These are phyloP conservation scores for Ranitomeya variabilis DNA, from an alignment of 2,113 vertebrate genomes.

Conservation along the genomic window DNA sequence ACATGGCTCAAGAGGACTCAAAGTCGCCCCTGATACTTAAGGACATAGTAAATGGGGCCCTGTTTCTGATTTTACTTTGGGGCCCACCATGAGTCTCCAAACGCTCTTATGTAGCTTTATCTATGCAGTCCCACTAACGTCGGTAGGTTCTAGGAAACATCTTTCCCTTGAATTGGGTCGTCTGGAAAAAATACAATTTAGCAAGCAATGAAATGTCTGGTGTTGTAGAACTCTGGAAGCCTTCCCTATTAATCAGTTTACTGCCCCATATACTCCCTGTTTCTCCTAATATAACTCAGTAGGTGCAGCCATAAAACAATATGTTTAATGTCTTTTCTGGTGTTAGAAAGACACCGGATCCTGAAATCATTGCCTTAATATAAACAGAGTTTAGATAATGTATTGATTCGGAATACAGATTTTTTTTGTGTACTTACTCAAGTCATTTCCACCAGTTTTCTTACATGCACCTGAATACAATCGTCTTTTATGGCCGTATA, in stretches of 20 bases:
- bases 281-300: constrained; percentile 22
- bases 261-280: constrained; percentile 10
- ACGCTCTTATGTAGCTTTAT: neutral
- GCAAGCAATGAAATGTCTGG: neutral
- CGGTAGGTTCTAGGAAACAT: neutral
- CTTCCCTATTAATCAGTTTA: neutral
- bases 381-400: neutral
- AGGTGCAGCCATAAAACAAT: neutral
- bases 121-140: neutral
- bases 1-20: no score
- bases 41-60: neutral
- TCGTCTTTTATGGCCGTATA: no score
- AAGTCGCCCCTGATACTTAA: no score
- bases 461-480: no score
- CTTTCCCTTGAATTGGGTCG: neutral
- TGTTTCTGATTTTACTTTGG: neutral
- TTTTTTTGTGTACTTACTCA: neutral
- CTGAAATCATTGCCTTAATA: neutral
- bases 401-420: neutral
- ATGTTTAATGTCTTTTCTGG: neutral
- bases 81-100: no score
- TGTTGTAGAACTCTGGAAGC: neutral
- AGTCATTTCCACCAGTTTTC: neutral
- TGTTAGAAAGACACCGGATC: neutral
- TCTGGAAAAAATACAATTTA: neutral